Base-by-base conservation (phyloP, 2,888 invertebrate species). In the Zhengitettix transpicula region DNA sequence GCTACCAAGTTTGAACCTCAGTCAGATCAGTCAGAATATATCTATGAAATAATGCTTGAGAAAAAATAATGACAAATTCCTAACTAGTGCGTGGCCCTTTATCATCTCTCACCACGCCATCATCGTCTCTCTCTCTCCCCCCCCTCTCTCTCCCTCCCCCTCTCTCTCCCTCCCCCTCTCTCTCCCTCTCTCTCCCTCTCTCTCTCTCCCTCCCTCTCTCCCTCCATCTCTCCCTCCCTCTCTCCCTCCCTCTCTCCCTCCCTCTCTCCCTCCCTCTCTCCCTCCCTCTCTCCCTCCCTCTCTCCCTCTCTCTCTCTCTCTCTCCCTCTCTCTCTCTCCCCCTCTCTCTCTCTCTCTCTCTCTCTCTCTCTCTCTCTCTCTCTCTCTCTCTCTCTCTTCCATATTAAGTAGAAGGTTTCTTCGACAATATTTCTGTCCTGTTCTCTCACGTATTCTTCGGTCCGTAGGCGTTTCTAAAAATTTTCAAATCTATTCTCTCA, bases 381-480 rank as follows among this genome's bases (percentile, higher is more conserved):
- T 14, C 44, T 55, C 41, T 59, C 55, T 54, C 61, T 57, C 57
- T 58, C 61, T 58, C 54, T 58, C 58, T 60, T 61, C 56, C 52
- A 58, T 47, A 52, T 58, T 51, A 51, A 42, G 42, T 42, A 42
- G n/a, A n/a, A n/a, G n/a, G 7, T 28, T 28, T 28, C 28, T 28
- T 5, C 28, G 28, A 28, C 28, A 28, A 28, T 28, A 28, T 28
- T 28, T 7, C 2, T 28, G 2, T 28, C 28, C 28, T 28, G 3
- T 28, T 2, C 28, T 28, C 7, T 28, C 2, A 28, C 2, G 2
- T 5, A 28, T 28, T 28, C 28, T 5, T 7, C 2, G 28, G 7
- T 28, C 7, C 28, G 28, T 28, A 28, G 28, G 28, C 28, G 28
- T 28, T 28, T 2, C 28, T 28, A 28, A 28, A 28, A 28, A 28